Percentiles rank a stretch among this genome's conserved stretches.
phyloP scores from a whole-genome alignment of 2,888 invertebrate species.

The Drosophila buzzatii region DNA sequence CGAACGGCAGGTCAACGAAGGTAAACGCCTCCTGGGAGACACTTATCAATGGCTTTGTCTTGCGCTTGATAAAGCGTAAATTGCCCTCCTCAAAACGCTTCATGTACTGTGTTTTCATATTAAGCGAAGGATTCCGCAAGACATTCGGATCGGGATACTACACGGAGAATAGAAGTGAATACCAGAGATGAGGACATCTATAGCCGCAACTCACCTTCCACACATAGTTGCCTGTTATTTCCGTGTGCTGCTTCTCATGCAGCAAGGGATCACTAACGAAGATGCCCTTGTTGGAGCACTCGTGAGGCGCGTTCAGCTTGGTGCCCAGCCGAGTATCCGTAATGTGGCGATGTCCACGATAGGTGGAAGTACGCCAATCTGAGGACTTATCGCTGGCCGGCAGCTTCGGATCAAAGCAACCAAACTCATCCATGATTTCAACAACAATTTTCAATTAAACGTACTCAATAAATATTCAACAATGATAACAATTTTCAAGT shows the following conservation, averaged over 20 bases:
- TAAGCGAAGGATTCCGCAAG: slow-evolving; percentile 74
- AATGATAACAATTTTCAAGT: slow-evolving; percentile 22
- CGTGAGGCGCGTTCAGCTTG: slow-evolving; percentile 52
- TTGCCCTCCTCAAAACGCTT: slow-evolving; percentile 77
- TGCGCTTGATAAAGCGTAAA: slow-evolving; percentile 72
- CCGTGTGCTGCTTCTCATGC: slow-evolving; percentile 58
- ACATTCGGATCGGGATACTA: slow-evolving; percentile 72
- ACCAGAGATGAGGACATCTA: background rate
- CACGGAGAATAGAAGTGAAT: background rate
- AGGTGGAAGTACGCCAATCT: slow-evolving; percentile 82
- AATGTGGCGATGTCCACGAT: slow-evolving; percentile 75
- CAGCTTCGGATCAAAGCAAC: slow-evolving; percentile 77
- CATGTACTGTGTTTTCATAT: slow-evolving; percentile 66
- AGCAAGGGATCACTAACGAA: slow-evolving; percentile 69
- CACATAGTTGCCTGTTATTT: slow-evolving; percentile 62
- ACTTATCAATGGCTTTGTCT: slow-evolving; percentile 71
- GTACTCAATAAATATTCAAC: background rate
- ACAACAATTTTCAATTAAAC: slow-evolving; percentile 9
- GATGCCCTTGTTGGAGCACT: slow-evolving; percentile 53
- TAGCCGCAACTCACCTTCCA: slow-evolving; percentile 72
- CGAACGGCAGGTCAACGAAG: slow-evolving; percentile 53
- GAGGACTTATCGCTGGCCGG: slow-evolving; percentile 62
- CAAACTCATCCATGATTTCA: slow-evolving; percentile 72
- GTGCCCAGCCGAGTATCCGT: slow-evolving; percentile 70
- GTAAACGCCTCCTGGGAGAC: slow-evolving; percentile 70